Percentiles rank a stretch among this genome's conserved stretches.
phyloP scores from a whole-genome alignment of 1,140 invertebrate species.

The Drosophila ercepeae region DNA sequence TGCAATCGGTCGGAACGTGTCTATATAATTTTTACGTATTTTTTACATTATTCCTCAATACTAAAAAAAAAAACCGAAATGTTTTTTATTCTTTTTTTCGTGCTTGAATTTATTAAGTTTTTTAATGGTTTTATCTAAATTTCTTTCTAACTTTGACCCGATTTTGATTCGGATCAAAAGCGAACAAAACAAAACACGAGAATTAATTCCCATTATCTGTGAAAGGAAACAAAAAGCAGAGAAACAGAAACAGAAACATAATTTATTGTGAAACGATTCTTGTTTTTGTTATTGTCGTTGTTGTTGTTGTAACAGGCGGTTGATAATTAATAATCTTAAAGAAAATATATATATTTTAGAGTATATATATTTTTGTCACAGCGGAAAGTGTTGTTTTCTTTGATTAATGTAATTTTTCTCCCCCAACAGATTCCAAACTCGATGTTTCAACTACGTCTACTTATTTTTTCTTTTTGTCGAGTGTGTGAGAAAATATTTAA shows the following conservation, averaged over 20 bases:
- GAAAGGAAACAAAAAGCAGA: slow-evolving; percentile 47
- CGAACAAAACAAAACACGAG: slow-evolving; percentile 35
- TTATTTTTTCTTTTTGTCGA: slow-evolving; percentile 5
- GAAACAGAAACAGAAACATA: slow-evolving; percentile 20
- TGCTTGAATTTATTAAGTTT: slow-evolving; percentile 19
- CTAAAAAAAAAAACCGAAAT: no score
- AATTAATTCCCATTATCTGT: slow-evolving; percentile 41
- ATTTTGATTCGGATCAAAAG: slow-evolving; percentile 32
- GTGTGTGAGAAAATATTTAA: slow-evolving; percentile 39
- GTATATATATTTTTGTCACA: not conserved
- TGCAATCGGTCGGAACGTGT: slow-evolving; percentile 63
- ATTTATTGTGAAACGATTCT: slow-evolving; percentile 52
- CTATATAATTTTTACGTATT: slow-evolving; percentile 10
- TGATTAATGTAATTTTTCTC: not conserved
- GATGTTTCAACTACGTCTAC: not conserved
- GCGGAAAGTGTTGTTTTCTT: not conserved
- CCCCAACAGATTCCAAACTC: not conserved
- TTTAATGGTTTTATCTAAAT: slow-evolving; percentile 5
- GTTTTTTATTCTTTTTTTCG: not conserved
- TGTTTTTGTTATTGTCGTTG: slow-evolving; percentile 35
- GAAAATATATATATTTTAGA: not conserved
- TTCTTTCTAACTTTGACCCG: slow-evolving; percentile 46
- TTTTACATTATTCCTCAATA: not conserved
- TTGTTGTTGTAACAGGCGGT: slow-evolving; percentile 47
- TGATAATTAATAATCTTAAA: slow-evolving; percentile 69